Evolutionary conservation across 2,888 invertebrate species (phyloP).

Genomic region (Acrobasis repandana): DNA sequence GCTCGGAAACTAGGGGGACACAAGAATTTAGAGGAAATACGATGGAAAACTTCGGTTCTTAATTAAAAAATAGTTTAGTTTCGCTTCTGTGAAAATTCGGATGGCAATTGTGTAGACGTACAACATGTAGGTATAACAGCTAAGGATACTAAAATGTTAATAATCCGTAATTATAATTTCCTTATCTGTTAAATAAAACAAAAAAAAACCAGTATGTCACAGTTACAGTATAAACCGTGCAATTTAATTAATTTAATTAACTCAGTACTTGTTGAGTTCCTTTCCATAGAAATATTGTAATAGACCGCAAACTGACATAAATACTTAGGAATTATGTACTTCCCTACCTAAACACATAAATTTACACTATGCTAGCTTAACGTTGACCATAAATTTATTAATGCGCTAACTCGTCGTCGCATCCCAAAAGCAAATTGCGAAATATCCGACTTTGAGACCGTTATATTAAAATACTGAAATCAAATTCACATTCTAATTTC

Average conservation of each 20-base stretch:
- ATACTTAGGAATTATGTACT: not conserved
- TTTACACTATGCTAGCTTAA: conserved; percentile 40
- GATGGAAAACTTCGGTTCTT: conserved; percentile 3
- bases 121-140: not conserved
- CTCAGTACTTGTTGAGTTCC: too few species aligned
- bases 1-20: conserved; percentile 23
- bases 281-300: too few species aligned
- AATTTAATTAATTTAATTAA: too few species aligned
- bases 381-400: conserved; percentile 69
- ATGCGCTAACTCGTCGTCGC: conserved; percentile 46
- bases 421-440: conserved; percentile 56
- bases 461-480: conserved; percentile 68
- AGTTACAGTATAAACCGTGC: too few species aligned
- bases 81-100: conserved; percentile 7
- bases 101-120: conserved; percentile 6
- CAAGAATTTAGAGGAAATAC: conserved; percentile 16
- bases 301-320: conserved; percentile 20
- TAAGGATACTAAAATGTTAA: too few species aligned
- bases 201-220: too few species aligned
- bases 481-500: conserved; percentile 31
- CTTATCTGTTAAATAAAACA: too few species aligned
- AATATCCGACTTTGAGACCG: conserved; percentile 61
- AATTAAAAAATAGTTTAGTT: conserved; percentile 4
- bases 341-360: conserved; percentile 39
- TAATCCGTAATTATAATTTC: too few species aligned